Conservation (phyloP, 1,140 invertebrate genomes). For the Rhizoglyphus robini region DNA sequence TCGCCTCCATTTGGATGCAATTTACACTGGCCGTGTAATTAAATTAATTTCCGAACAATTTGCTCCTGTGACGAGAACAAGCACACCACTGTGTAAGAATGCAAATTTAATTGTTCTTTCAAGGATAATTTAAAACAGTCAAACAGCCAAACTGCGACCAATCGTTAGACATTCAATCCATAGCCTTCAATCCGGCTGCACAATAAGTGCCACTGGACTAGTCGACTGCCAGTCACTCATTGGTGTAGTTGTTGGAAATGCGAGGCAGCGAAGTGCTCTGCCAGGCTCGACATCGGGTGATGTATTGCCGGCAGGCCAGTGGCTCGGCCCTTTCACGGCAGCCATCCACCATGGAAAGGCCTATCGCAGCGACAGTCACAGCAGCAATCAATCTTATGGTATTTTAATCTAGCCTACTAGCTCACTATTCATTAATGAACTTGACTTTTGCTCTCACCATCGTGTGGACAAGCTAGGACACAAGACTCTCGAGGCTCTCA, state of each 20-base stretch:
- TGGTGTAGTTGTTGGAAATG: neutral
- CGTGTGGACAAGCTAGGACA: too few species aligned
- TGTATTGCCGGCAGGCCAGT: too few species aligned
- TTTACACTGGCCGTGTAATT: constrained; percentile 4
- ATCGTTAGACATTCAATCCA: too few species aligned
- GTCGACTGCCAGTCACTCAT: too few species aligned
- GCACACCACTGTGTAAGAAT: neutral
- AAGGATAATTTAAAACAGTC: neutral
- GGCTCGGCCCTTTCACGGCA: too few species aligned
- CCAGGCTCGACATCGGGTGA: too few species aligned
- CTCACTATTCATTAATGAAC: constrained; percentile 9
- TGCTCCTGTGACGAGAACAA: neutral
- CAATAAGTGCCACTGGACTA: too few species aligned
- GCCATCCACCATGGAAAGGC: too few species aligned
- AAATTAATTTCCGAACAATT: constrained; percentile 15
- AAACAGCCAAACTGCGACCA: too few species aligned
- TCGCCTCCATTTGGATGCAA: neutral
- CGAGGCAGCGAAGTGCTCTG: neutral
- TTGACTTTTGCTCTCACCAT: constrained; percentile 1
- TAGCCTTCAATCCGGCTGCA: too few species aligned
- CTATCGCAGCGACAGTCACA: too few species aligned
- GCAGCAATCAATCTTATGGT: constrained; percentile 14
- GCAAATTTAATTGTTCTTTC: neutral
- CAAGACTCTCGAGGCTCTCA: neutral
- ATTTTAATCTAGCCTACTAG: neutral